phyloP scores from a whole-genome alignment of 2,888 invertebrate species.

The Sarcophaga caerulescens region DNA sequence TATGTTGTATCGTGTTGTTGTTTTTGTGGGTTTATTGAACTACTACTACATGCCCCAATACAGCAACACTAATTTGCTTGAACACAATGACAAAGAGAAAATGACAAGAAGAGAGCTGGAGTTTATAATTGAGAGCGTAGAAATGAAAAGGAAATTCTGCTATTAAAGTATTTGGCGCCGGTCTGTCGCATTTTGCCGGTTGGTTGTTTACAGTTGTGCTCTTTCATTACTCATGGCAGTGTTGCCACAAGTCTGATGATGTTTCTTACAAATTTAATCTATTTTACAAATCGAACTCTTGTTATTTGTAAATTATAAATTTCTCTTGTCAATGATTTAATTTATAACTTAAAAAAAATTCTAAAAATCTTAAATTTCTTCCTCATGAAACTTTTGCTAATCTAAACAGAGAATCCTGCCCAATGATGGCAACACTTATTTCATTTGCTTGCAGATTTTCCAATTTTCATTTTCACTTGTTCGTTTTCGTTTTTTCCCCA shows the following conservation, averaged over 20 bases:
- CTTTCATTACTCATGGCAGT: slow-evolving; percentile 47
- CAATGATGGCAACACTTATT: background rate
- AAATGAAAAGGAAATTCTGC: slow-evolving; percentile 62
- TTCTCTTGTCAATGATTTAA: no score
- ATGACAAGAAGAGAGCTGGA: background rate
- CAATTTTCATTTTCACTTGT: background rate
- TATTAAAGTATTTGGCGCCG: slow-evolving; percentile 67
- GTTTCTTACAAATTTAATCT: no score
- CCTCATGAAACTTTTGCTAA: no score
- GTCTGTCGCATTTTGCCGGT: slow-evolving; percentile 67
- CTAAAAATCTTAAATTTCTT: no score
- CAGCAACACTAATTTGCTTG: slow-evolving; percentile 4
- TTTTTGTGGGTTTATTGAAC: slow-evolving; percentile 65
- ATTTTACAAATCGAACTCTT: no score
- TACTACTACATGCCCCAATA: slow-evolving; percentile 16
- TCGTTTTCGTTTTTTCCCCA: background rate
- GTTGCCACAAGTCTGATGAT: background rate
- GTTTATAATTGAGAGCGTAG: slow-evolving; percentile 16
- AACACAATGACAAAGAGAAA: background rate
- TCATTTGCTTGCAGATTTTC: slow-evolving; percentile 22
- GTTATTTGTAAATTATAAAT: no score
- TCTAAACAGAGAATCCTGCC: no score
- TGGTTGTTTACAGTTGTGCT: slow-evolving; percentile 50
- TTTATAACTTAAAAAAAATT: no score
- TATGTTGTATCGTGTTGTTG: slow-evolving; percentile 21